phyloP scores from a whole-genome alignment of 1,140 invertebrate species.

The Globodera rostochiensis region DNA sequence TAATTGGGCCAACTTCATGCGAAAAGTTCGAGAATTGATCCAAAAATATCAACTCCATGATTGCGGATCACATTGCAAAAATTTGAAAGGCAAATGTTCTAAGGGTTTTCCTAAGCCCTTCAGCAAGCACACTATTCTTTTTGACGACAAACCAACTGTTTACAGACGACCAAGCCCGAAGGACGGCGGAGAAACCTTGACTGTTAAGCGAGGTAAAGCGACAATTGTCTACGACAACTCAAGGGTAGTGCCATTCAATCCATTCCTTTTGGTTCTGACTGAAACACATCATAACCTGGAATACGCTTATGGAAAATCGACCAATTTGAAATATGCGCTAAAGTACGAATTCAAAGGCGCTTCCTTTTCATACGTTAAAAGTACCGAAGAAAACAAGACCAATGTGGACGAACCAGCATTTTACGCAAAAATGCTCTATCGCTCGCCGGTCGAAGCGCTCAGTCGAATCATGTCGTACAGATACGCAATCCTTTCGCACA shows the following conservation, averaged over 20 bases:
- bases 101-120: constrained; percentile 7
- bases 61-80: neutral
- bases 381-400: neutral
- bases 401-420: constrained; percentile 9
- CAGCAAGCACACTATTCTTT: neutral
- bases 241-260: constrained; percentile 10
- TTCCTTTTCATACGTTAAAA: neutral
- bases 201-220: neutral
- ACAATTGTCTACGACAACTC: neutral
- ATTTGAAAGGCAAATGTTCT: neutral
- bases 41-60: constrained; percentile 3
- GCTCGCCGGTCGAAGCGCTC: neutral
- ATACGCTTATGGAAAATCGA: constrained; percentile 1
- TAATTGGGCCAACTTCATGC: neutral
- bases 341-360: constrained; percentile 17
- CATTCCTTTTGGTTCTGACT: neutral
- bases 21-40: neutral
- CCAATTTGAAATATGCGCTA: constrained; percentile 2
- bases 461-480: constrained; percentile 6
- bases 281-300: constrained; percentile 19
- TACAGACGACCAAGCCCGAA: neutral
- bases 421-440: constrained; percentile 1
- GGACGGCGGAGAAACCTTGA: neutral
- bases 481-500: neutral
- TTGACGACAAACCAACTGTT: neutral